A percentile compares a stretch with the other conserved stretches of the same genome.
Evolutionary conservation across 2,888 invertebrate species (phyloP).

Genomic region (Polymixis lichenea): DNA sequence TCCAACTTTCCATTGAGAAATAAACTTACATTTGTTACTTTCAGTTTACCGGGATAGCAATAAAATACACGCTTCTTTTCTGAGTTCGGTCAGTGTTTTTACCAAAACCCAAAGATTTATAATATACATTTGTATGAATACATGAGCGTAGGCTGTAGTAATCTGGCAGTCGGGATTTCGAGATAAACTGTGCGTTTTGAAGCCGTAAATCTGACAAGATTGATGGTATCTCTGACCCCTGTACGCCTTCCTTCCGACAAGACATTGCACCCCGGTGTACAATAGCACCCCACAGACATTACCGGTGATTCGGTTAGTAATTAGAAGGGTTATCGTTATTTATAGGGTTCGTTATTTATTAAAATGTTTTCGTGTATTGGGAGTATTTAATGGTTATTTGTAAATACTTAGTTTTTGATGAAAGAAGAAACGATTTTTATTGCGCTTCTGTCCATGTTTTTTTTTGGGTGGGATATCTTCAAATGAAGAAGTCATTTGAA

Average conservation of each 20-base stretch:
- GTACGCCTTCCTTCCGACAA: slow-evolving; percentile 71
- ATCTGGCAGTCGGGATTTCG: slow-evolving; percentile 73
- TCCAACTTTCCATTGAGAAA: not conserved
- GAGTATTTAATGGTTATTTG: not conserved
- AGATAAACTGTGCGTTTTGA: slow-evolving; percentile 79
- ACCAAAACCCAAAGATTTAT: slow-evolving; percentile 38
- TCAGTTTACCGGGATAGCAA: not conserved
- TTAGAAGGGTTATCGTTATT: slow-evolving; percentile 46
- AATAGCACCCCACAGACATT: slow-evolving; percentile 52
- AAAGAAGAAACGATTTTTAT: not conserved
- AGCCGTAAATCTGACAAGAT: slow-evolving; percentile 86
- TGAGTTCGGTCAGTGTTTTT: slow-evolving; percentile 13
- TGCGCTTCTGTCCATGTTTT: not conserved
- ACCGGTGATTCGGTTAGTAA: slow-evolving; percentile 41
- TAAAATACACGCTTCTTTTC: slow-evolving; percentile 5
- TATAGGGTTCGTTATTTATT: slow-evolving; percentile 17
- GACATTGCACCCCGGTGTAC: slow-evolving; percentile 69
- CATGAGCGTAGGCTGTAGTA: slow-evolving; percentile 59
- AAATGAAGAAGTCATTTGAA: too few relatives aligned
- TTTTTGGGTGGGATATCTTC: too few relatives aligned
- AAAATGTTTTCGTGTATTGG: not conserved
- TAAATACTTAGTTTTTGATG: not conserved
- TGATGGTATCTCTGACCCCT: slow-evolving; percentile 80
- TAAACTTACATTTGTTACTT: not conserved
- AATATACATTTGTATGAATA: slow-evolving; percentile 49